phyloP scores from a whole-genome alignment of 2,888 invertebrate genomes.

The Aphidius colemani region DNA sequence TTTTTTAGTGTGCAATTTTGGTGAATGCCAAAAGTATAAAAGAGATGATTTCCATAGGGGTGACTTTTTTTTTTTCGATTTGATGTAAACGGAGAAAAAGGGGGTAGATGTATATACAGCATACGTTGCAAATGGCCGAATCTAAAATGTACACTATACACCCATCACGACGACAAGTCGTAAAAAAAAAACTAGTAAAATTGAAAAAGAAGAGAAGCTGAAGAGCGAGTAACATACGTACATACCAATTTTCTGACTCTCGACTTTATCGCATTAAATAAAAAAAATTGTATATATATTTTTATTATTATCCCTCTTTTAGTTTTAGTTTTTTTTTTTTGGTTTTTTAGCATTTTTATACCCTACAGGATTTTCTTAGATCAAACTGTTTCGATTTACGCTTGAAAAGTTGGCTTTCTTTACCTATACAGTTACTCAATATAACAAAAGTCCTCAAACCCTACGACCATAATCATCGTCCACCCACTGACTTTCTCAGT shows the following conservation, averaged over 20 bases:
- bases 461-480: not conserved
- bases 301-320: too few species aligned
- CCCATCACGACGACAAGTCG: constrained; percentile 45
- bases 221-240: constrained; percentile 18
- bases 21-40: too few species aligned
- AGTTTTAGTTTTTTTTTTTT: too few species aligned
- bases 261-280: constrained; percentile 27
- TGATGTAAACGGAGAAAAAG: constrained; percentile 5
- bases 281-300: not conserved
- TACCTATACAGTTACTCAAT: constrained; percentile 3
- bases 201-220: constrained; percentile 29
- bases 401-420: constrained; percentile 19
- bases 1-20: too few species aligned
- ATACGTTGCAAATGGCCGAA: constrained; percentile 20
- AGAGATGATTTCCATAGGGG: constrained; percentile 3
- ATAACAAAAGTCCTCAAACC: constrained; percentile 1
- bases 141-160: constrained; percentile 47
- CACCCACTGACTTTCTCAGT: not conserved
- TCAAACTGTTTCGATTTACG: constrained; percentile 37
- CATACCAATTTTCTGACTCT: constrained; percentile 35
- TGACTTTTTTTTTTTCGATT: constrained; percentile 12
- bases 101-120: not conserved
- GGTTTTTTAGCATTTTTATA: constrained; percentile 18
- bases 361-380: constrained; percentile 25
- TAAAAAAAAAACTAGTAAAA: constrained; percentile 50